A percentile compares a stretch with the other conserved stretches of the same genome.
phyloP scores from a whole-genome alignment of 2,113 vertebrate genomes.

The Thinocorus orbignyianus region DNA sequence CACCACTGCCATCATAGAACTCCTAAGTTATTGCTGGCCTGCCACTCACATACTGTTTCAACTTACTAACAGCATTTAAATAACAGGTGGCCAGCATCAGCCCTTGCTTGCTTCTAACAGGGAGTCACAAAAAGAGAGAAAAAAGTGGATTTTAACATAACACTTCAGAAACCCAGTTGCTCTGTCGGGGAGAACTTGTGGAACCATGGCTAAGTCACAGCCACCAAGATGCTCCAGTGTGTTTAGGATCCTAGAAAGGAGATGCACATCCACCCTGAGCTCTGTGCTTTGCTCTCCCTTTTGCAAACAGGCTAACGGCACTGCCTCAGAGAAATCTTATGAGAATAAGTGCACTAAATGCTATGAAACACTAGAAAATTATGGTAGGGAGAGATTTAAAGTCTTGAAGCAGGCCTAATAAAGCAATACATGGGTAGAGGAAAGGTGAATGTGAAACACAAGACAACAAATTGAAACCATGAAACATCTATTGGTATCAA shows the following conservation, averaged over 20 bases:
- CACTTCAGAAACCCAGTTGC: neutral
- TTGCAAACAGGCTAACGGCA: rapidly evolving
- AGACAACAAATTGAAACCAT: neutral
- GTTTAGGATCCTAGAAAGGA: neutral
- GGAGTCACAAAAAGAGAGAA: neutral
- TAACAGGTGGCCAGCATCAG: neutral
- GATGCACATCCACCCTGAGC: neutral
- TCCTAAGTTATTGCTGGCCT: neutral
- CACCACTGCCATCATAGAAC: rapidly evolving
- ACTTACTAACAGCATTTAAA: neutral
- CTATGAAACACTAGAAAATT: neutral
- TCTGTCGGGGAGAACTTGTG: neutral
- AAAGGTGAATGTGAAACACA: neutral
- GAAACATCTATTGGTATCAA: neutral
- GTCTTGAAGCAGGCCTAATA: neutral
- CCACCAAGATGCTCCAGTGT: neutral
- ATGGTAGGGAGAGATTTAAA: neutral
- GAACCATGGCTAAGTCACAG: neutral
- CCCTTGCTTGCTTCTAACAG: neutral
- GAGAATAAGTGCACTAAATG: rapidly evolving
- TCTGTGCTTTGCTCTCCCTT: neutral
- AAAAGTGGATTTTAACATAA: neutral
- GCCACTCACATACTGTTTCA: neutral
- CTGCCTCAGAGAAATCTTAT: neutral
- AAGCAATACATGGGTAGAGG: neutral